These are phyloP conservation scores for Bettongia penicillata DNA, from an alignment of 2,113 vertebrate species.

Conservation along the genomic window DNA sequence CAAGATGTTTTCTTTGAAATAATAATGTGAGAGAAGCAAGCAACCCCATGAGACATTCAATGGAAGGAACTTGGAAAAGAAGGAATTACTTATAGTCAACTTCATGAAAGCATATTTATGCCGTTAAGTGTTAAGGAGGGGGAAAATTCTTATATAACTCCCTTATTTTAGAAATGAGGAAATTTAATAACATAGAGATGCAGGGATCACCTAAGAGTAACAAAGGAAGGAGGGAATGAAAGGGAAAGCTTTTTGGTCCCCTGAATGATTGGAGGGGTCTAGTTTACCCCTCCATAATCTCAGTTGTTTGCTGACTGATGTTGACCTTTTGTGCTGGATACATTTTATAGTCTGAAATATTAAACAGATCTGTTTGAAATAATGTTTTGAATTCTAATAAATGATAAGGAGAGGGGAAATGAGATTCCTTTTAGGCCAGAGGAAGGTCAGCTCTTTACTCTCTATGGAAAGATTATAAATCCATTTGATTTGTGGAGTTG, in stretches of 20 bases:
- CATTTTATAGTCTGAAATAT: conserved; percentile 73
- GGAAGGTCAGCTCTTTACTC: conserved; percentile 67
- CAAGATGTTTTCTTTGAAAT: neutral
- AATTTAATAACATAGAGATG: neutral
- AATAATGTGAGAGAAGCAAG: neutral
- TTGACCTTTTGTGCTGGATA: conserved; percentile 60
- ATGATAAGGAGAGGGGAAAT: conserved; percentile 75
- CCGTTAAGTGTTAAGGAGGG: neutral
- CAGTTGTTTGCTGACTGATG: neutral
- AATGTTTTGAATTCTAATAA: conserved; percentile 69
- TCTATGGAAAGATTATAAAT: conserved; percentile 69
- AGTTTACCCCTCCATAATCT: neutral
- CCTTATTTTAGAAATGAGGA: neutral
- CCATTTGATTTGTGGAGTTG: conserved; percentile 62
- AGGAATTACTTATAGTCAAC: neutral
- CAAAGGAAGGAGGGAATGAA: neutral
- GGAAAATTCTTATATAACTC: neutral
- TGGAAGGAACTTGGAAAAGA: conserved; percentile 15
- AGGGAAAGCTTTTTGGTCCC: neutral
- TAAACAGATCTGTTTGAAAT: conserved; percentile 68
- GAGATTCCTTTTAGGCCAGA: conserved; percentile 69
- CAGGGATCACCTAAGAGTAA: neutral
- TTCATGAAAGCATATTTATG: neutral
- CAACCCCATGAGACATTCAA: neutral
- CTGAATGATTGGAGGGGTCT: neutral